Evolutionary conservation across 2,888 invertebrate species (phyloP).

Genomic region (Cryptocephalus moraei): DNA sequence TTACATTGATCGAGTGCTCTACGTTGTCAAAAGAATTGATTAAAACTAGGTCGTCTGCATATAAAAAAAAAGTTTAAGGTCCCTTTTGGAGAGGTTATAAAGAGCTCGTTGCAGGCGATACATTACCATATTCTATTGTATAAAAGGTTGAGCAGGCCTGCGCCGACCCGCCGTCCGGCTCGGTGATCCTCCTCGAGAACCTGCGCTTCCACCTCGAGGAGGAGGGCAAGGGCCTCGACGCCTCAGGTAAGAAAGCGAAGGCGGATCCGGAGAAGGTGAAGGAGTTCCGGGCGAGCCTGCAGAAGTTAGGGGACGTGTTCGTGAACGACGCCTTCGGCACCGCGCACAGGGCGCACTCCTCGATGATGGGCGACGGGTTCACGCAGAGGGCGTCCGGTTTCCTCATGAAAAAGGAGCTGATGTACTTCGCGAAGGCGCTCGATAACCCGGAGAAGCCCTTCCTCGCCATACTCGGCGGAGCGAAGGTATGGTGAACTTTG

Average conservation of each 20-base stretch:
- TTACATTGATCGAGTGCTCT: too few species aligned
- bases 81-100: too few species aligned
- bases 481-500: constrained; percentile 60
- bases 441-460: constrained; percentile 95
- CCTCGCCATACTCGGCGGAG: constrained; percentile 96
- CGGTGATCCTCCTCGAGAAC: constrained; percentile 90
- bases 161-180: constrained; percentile 74
- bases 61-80: too few species aligned
- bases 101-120: too few species aligned
- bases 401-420: constrained; percentile 89
- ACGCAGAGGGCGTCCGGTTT: constrained; percentile 92
- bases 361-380: constrained; percentile 92
- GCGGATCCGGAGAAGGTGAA: constrained; percentile 79
- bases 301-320: constrained; percentile 95
- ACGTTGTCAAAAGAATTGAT: too few species aligned
- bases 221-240: constrained; percentile 94
- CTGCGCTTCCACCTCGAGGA: constrained; percentile 94
- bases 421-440: constrained; percentile 95
- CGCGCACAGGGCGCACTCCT: constrained; percentile 81
- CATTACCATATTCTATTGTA: too few species aligned
- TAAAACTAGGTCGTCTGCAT: too few species aligned
- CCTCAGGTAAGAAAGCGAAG: constrained; percentile 81
- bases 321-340: constrained; percentile 99
- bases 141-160: constrained; percentile 80
- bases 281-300: constrained; percentile 76